Evolutionary conservation across 2,797 vertebrate species (phyloP).

Genomic region (Rhabdophis nuchalis): DNA sequence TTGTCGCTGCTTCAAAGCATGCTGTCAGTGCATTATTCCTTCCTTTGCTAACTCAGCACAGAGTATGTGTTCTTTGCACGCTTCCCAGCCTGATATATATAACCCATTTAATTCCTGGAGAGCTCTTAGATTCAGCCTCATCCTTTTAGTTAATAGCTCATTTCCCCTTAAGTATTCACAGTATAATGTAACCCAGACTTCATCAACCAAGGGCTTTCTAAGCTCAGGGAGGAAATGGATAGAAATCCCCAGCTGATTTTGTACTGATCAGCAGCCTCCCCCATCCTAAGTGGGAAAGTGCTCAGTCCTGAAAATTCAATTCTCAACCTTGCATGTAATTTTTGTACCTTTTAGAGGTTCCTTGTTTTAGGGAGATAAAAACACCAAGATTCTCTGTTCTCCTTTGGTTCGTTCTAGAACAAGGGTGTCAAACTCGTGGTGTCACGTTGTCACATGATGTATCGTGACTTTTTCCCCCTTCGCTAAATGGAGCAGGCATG

Average conservation of each 20-base stretch:
- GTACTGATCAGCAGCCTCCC: neutral
- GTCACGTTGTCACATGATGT: no score
- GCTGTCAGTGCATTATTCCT: neutral
- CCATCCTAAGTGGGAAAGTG: neutral
- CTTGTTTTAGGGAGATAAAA: neutral
- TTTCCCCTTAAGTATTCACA: neutral
- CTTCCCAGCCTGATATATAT: neutral
- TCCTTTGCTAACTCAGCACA: conserved; percentile 3
- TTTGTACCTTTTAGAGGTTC: neutral
- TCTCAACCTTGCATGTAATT: neutral
- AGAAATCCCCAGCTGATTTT: neutral
- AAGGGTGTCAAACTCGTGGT: no score
- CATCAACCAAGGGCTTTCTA: neutral
- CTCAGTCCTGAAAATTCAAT: neutral
- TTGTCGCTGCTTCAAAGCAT: neutral
- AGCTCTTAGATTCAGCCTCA: neutral
- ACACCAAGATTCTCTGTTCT: neutral
- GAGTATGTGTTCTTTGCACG: neutral
- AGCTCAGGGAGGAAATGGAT: neutral
- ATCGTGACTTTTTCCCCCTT: no score
- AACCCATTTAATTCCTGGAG: neutral
- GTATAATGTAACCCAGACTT: neutral
- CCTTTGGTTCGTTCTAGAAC: neutral
- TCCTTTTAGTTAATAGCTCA: neutral
- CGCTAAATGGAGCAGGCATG: no score